phyloP scores from a whole-genome alignment of 2,797 vertebrate genomes.

The Myripristis jacobus region DNA sequence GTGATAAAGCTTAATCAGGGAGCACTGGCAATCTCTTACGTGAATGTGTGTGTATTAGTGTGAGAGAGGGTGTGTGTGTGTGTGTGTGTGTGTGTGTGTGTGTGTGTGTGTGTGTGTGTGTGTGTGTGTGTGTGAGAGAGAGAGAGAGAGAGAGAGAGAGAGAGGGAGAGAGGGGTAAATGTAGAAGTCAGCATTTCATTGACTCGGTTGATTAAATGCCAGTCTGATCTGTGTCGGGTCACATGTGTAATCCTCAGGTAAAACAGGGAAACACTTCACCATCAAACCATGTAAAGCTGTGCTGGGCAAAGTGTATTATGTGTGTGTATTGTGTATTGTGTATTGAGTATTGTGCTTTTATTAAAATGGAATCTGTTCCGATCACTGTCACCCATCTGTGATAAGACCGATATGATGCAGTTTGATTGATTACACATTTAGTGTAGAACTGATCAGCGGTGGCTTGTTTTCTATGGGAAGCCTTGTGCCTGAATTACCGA shows the following conservation, averaged over 20 bases:
- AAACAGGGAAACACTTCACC: background rate
- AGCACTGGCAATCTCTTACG: slow-evolving; percentile 41
- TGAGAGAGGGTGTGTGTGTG: slow-evolving; percentile 8
- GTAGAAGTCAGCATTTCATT: slow-evolving; percentile 39
- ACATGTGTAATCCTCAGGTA: slow-evolving; percentile 6
- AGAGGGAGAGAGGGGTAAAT: no score
- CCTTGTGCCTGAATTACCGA: no score
- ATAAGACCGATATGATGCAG: no score
- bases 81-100: slow-evolving; percentile 36
- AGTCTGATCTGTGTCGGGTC: background rate
- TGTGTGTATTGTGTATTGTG: no score
- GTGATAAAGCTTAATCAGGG: slow-evolving; percentile 49
- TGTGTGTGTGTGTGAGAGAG: slow-evolving; percentile 12
- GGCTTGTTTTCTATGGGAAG: no score
- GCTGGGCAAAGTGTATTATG: no score
- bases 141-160: no score
- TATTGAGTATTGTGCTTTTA: no score
- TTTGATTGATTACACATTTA: no score
- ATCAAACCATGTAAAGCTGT: background rate
- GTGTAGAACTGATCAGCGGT: no score
- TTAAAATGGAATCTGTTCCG: no score
- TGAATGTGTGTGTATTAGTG: slow-evolving; percentile 23
- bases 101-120: slow-evolving; percentile 26
- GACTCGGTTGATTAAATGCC: slow-evolving; percentile 13
- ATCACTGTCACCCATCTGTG: no score